Base-by-base conservation (phyloP, 2,113 vertebrate genomes). In the Hemiprocne comata region DNA sequence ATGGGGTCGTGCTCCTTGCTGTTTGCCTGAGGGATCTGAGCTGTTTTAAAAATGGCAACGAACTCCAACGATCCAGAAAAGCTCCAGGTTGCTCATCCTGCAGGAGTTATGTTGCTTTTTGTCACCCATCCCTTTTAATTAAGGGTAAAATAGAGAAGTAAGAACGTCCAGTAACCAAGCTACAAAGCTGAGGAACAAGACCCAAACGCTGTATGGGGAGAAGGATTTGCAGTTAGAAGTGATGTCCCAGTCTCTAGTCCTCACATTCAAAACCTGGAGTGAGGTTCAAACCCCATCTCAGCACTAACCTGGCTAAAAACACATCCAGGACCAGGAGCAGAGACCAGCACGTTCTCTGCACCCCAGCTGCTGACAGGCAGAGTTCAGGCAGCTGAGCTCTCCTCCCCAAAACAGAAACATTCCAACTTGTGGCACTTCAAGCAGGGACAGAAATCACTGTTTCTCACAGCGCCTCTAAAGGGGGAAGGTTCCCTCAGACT, bases 131-230 rank as follows among this genome's bases (percentile, higher is more conserved):
- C 26, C 29, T 76, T 51, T 51, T 33, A 62, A 40, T 20, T 10
- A 34, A 23, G 11, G 14, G 61, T 34, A 24, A 53, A 44, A 51
- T 42, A 73, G 40, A 13, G 24, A 29, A 69, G 15, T 0, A 19
- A 3, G 0, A 6, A 6, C 0, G 23, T 20, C 61, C 86, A 28
- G 25, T 4, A 17, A 2, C 25, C 31, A 17, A 16, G 57, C 16
- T 33, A 26, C 54, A 29, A 31, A 55, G 53, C 14, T 31, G 79
- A 66, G 69, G 60, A 64, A 21, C 17, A 60, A 1, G 46, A 36
- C 26, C 57, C 28, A 29, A 53, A 40, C 1, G 29, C 26, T 57
- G 13, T 1, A 14, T 5, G 12, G 14, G 8, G 44, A 72, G 57
- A 50, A 34, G 0, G 50, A 10, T 71, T 33, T 83, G 34, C 4